Evolutionary conservation across 2,797 vertebrate species (phyloP).

Genomic region (Fundulus diaphanus): DNA sequence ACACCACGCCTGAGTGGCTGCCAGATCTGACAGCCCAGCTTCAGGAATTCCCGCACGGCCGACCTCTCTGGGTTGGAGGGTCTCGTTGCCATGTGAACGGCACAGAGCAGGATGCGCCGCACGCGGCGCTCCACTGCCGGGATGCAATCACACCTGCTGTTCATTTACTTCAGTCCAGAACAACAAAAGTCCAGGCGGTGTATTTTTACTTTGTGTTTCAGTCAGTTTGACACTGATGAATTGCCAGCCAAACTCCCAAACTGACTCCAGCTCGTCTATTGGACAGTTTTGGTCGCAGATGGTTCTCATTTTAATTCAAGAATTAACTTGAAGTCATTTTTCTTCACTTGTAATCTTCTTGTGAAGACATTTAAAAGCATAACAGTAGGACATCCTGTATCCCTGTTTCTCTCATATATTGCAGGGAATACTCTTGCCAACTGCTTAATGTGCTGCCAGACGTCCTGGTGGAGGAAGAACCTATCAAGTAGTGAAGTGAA

Average conservation of each 20-base stretch:
- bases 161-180: constrained; percentile 30
- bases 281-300: constrained; percentile 52
- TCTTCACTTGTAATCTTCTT: constrained; percentile 33
- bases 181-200: constrained; percentile 16
- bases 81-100: constrained; percentile 76
- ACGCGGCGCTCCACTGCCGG: constrained; percentile 24
- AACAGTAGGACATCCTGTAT: constrained; percentile 15
- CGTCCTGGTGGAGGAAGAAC: constrained; percentile 28
- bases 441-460: constrained; percentile 30
- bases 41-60: constrained; percentile 67
- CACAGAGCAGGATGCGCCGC: constrained; percentile 48
- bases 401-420: constrained; percentile 36
- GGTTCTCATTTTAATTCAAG: constrained; percentile 43
- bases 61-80: constrained; percentile 67
- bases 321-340: constrained; percentile 34
- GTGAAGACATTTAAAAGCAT: constrained; percentile 7
- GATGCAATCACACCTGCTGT: constrained; percentile 48
- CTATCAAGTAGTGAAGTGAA: constrained; percentile 43
- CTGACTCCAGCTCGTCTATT: constrained; percentile 21
- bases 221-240: constrained; percentile 19
- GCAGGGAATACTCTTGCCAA: constrained; percentile 30
- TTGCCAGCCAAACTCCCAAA: neutral
- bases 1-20: constrained; percentile 68
- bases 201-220: constrained; percentile 5
- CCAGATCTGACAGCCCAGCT: constrained; percentile 70